These are phyloP conservation scores for Pelecanoides urinatrix DNA, from an alignment of 2,113 vertebrate genomes.

Conservation along the genomic window DNA sequence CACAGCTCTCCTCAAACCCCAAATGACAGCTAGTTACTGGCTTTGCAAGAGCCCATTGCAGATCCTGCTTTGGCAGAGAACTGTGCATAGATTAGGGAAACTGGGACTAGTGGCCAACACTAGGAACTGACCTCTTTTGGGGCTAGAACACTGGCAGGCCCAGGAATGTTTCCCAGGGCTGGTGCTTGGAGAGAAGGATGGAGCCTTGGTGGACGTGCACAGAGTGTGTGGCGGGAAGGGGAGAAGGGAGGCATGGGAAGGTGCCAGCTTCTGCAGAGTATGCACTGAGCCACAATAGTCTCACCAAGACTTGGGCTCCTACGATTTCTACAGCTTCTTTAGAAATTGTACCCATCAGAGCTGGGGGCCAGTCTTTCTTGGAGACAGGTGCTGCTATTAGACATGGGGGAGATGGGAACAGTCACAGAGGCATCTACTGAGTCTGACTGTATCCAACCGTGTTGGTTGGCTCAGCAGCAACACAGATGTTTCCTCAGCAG, in stretches of 20 bases:
- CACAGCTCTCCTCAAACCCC: background rate
- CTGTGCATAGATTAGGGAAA: background rate
- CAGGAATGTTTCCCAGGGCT: background rate
- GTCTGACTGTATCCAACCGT: background rate
- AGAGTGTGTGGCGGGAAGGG: background rate
- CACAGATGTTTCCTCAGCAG: background rate
- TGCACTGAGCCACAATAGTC: background rate
- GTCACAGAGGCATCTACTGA: background rate
- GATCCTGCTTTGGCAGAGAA: background rate
- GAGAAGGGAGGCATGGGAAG: accelerated
- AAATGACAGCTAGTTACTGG: background rate
- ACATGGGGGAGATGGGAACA: background rate
- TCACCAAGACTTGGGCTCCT: background rate
- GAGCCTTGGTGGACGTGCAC: background rate
- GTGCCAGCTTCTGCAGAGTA: background rate
- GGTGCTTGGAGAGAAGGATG: background rate
- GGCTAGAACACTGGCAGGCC: background rate
- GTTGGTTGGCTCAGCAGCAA: background rate
- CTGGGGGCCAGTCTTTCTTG: background rate
- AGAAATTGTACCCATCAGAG: background rate
- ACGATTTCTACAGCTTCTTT: background rate
- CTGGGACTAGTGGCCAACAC: background rate
- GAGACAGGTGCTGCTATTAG: background rate
- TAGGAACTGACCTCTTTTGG: background rate
- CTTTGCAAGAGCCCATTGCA: background rate